Conservation (phyloP, 2,113 vertebrate genomes). For the Sciurus niger region DNA sequence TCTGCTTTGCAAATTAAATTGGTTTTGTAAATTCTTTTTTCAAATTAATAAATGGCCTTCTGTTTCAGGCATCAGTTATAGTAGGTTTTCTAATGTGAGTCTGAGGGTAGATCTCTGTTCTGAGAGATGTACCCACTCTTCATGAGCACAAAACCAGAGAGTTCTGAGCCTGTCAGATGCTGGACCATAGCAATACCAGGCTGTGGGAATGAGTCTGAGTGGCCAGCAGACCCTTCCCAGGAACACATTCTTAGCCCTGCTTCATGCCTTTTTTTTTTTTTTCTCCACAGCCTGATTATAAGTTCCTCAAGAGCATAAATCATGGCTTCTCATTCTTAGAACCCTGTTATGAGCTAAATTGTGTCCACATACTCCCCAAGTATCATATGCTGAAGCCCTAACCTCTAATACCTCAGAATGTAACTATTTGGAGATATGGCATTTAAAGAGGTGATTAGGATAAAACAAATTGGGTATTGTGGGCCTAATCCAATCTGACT, state of each 20-base stretch:
- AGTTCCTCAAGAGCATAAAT: not conserved
- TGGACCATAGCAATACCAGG: not conserved
- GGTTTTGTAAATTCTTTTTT: slow-evolving; percentile 23
- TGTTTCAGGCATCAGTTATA: slow-evolving; percentile 37
- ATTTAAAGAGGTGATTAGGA: not conserved
- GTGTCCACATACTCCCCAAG: not conserved
- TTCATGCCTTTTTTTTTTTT: not conserved
- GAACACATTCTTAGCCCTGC: not conserved
- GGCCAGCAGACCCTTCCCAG: not conserved
- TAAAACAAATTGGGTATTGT: not conserved
- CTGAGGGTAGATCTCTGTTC: slow-evolving; percentile 36
- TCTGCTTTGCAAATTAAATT: slow-evolving; percentile 55
- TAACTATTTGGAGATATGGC: not conserved
- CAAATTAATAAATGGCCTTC: slow-evolving; percentile 64
- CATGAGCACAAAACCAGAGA: not conserved
- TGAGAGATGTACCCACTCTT: not conserved
- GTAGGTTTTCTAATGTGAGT: not conserved
- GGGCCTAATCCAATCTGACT: not conserved
- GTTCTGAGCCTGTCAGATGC: not conserved
- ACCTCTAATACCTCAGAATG: not conserved
- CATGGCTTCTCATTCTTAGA: not conserved
- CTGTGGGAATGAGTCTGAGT: not conserved
- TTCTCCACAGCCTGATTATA: not conserved
- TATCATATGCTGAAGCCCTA: not conserved
- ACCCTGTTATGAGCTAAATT: not conserved